phyloP scores from a whole-genome alignment of 2,888 invertebrate species.

The Muschampia plurimacula region DNA sequence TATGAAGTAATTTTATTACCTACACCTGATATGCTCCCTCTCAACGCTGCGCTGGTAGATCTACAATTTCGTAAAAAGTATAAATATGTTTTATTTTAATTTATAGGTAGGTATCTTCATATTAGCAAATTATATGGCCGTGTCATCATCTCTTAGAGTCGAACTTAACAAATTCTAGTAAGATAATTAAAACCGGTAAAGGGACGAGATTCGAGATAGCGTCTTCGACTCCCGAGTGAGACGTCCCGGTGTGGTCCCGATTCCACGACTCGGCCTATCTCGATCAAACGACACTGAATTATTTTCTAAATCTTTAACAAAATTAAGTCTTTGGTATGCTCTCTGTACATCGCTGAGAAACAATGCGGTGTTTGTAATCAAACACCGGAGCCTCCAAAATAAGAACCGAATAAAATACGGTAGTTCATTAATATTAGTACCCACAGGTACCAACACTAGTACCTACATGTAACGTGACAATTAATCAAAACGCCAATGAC shows the following conservation, averaged over 20 bases:
- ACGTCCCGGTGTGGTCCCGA: conserved; percentile 76
- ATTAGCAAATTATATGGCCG: conserved; percentile 6
- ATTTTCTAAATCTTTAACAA: conserved; percentile 52
- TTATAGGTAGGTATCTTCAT: not conserved
- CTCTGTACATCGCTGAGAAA: conserved; percentile 16
- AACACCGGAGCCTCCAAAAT: not conserved
- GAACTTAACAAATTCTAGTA: conserved; percentile 50
- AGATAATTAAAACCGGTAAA: conserved; percentile 56
- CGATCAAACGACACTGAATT: conserved; percentile 60
- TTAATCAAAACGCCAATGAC: no score
- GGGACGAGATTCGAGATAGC: conserved; percentile 70
- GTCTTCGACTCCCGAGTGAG: conserved; percentile 69
- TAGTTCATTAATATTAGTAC: not conserved
- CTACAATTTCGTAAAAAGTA: no score
- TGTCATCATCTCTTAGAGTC: conserved; percentile 35
- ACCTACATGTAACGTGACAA: no score
- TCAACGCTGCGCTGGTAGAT: no score
- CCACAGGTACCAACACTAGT: no score
- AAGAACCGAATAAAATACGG: not conserved
- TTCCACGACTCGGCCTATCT: conserved; percentile 66
- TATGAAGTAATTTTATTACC: no score
- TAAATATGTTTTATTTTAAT: not conserved
- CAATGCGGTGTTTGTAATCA: conserved; percentile 5
- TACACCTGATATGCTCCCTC: no score
- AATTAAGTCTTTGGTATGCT: conserved; percentile 37